phyloP scores from a whole-genome alignment of 2,888 invertebrate genomes.

The Sesia apiformis region DNA sequence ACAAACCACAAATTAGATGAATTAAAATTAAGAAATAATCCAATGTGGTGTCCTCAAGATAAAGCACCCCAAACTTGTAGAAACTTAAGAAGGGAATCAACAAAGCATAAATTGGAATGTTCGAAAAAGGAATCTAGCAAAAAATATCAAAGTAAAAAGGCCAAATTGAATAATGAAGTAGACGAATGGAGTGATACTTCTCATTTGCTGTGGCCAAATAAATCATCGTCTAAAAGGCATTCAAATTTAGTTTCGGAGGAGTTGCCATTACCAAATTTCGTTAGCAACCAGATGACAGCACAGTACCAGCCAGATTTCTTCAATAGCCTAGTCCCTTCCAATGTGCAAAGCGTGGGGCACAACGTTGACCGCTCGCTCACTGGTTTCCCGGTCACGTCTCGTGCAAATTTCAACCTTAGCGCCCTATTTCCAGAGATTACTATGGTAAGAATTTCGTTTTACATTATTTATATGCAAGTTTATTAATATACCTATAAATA shows the following conservation, averaged over 20 bases:
- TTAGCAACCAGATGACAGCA: slow-evolving; percentile 53
- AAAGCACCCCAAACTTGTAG: slow-evolving; percentile 47
- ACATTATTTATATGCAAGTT: no score
- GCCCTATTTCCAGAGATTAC: slow-evolving; percentile 91
- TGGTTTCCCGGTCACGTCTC: slow-evolving; percentile 54
- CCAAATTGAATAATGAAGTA: slow-evolving; percentile 44
- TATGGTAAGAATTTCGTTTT: slow-evolving; percentile 42
- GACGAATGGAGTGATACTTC: slow-evolving; percentile 60
- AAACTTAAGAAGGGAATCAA: slow-evolving; percentile 49
- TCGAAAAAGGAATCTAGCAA: slow-evolving; percentile 62
- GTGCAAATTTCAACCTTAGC: slow-evolving; percentile 86
- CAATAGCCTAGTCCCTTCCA: slow-evolving; percentile 54
- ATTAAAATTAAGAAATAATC: slow-evolving; percentile 54
- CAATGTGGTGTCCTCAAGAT: slow-evolving; percentile 36
- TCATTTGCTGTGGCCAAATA: slow-evolving; percentile 59
- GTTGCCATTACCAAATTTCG: slow-evolving; percentile 53
- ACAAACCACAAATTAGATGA: slow-evolving; percentile 62
- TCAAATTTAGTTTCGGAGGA: slow-evolving; percentile 52
- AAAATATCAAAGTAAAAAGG: slow-evolving; percentile 58
- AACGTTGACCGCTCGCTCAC: slow-evolving; percentile 47
- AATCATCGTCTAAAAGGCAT: slow-evolving; percentile 43
- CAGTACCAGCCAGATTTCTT: slow-evolving; percentile 63
- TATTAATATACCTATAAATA: no score
- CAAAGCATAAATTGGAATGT: slow-evolving; percentile 64
- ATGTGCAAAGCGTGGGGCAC: slow-evolving; percentile 47